Evolutionary conservation across 2,888 invertebrate species (phyloP).

Genomic region (Ochropleura plecta): DNA sequence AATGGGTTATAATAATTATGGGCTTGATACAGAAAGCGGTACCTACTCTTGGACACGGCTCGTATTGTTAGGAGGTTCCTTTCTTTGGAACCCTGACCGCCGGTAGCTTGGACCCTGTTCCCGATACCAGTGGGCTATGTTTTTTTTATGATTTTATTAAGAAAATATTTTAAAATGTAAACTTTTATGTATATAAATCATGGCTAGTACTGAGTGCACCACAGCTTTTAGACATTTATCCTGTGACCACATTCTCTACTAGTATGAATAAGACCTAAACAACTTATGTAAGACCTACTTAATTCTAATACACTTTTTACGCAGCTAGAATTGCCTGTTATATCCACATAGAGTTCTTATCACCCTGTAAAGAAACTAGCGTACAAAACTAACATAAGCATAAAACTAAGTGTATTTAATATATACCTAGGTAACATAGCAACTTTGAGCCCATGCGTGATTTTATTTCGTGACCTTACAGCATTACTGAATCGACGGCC

Average conservation of each 20-base stretch:
- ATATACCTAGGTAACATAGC: constrained; percentile 20
- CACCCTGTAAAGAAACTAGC: constrained; percentile 43
- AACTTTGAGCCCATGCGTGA: constrained; percentile 47
- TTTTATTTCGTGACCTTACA: constrained; percentile 56
- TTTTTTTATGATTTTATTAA: too few species aligned
- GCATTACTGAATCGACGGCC: constrained; percentile 54
- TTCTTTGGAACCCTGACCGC: too few species aligned
- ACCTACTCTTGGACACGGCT: too few species aligned
- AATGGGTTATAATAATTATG: not conserved
- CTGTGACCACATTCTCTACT: too few species aligned
- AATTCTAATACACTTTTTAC: constrained; percentile 20
- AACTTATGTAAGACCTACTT: constrained; percentile 16
- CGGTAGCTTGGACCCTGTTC: too few species aligned
- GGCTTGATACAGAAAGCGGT: too few species aligned
- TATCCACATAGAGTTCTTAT: constrained; percentile 49
- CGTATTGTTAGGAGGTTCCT: too few species aligned
- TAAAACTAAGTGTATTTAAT: constrained; percentile 28
- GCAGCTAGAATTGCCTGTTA: constrained; percentile 36
- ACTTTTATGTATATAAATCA: too few species aligned
- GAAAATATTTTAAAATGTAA: too few species aligned
- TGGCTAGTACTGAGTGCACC: not conserved
- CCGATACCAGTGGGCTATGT: too few species aligned
- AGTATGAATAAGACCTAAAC: constrained; percentile 1
- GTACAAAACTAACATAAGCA: constrained; percentile 37
- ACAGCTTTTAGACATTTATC: too few species aligned